phyloP scores from a whole-genome alignment of 2,113 vertebrate genomes.

The Equus przewalskii region DNA sequence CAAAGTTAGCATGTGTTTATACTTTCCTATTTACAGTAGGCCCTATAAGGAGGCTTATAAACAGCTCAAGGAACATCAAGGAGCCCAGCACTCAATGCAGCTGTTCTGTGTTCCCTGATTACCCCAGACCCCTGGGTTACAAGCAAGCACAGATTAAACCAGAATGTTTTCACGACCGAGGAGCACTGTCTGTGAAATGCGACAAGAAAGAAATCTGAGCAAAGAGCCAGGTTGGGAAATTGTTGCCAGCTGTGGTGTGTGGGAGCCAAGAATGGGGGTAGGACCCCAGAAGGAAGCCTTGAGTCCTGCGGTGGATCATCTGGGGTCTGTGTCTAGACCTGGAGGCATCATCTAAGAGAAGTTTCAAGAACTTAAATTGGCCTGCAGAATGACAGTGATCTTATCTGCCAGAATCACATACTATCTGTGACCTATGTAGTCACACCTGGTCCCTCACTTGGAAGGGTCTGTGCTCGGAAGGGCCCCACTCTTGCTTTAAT shows the following conservation, averaged over 20 bases:
- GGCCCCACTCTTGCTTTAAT: background rate
- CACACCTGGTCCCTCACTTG: background rate
- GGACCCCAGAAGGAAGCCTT: constrained; percentile 21
- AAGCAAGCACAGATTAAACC: constrained; percentile 54
- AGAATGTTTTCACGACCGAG: constrained; percentile 63
- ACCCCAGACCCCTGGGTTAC: constrained; percentile 55
- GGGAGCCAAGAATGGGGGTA: background rate
- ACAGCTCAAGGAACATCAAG: constrained; percentile 46
- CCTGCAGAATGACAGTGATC: background rate
- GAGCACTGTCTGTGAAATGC: constrained; percentile 25
- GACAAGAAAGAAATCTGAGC: background rate
- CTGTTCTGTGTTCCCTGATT: constrained; percentile 14
- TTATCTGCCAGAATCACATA: background rate
- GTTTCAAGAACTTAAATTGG: background rate
- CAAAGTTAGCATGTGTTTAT: constrained; percentile 55
- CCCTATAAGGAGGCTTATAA: constrained; percentile 54
- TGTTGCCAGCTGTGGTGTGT: constrained; percentile 58
- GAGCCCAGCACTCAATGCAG: constrained; percentile 11
- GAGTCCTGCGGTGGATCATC: background rate
- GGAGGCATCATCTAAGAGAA: background rate
- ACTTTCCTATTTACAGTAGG: constrained; percentile 76
- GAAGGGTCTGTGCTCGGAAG: background rate
- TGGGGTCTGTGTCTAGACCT: background rate
- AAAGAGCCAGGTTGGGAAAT: constrained; percentile 57
- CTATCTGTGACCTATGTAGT: no score